Evolutionary conservation across 1,140 invertebrate species (phyloP), one percentile per base, ranked within the genome.

Genomic region (Drosophila sulfurigaster): DNA sequence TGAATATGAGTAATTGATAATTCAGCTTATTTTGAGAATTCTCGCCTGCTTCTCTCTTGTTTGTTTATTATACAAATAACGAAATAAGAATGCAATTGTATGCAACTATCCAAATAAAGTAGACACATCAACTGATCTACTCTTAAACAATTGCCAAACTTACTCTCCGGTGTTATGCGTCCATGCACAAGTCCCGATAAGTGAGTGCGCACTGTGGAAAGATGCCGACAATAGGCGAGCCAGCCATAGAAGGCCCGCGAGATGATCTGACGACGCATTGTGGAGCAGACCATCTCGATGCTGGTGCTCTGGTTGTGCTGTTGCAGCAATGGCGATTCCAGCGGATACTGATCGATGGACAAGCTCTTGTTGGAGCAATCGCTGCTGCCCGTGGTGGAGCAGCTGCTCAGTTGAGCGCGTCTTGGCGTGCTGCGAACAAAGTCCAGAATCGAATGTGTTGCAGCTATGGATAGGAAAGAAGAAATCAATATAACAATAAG

Each of bases 221-320:
- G 93, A 92, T 99, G 98, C 10, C 98, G 93, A 91, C 97, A 98
- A 91, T 99, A 98, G 6, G 98, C 97, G 49, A 99, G 93, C 98
- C 98, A 99, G 60, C 98, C 98, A 92, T 99, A 99, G 93, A 99
- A 99, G 48, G 98, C 98, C 74, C 98, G 93, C 0, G 98, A 98
- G 70, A 99, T 97, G 60, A 99, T 99, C 93, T 99, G 98, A 46
- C 96, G 95, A 75, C 96, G 96, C 98, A 99, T 99, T 0, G 97
- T 98, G 89, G 96, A 96, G 94, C 98, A 99, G n/a, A 99, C 95
- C 65, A 96, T 93, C 87, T 94, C 94, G 45, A 95, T 95, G 60
- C 94, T 94, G 16, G 94, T 94, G 15, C 93, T 93, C 92, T 95
- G 93, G 16, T 74, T 82, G 30, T 77, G 74, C 30, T 85, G 77